phyloP scores from a whole-genome alignment of 2,113 vertebrate genomes.

The Hoplias malabaricus region DNA sequence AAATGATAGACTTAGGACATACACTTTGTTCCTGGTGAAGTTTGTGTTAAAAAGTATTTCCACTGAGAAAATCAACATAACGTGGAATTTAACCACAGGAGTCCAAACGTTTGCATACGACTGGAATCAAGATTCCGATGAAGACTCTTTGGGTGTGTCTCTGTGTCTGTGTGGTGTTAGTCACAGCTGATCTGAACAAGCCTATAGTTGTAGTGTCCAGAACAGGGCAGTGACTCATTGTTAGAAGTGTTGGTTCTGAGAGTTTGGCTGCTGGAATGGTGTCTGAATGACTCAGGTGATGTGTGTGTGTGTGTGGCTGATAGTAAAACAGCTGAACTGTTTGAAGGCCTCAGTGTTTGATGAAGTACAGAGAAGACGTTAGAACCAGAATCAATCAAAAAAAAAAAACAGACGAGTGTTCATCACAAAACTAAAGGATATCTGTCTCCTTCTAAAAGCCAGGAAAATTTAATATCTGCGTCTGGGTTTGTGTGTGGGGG shows the following conservation, averaged over 20 bases:
- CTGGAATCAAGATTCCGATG: too few relatives aligned
- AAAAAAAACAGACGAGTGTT: background rate
- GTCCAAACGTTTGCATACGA: too few relatives aligned
- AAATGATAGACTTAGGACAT: too few relatives aligned
- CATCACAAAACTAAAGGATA: background rate
- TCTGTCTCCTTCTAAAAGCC: background rate
- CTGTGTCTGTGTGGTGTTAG: background rate
- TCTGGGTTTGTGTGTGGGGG: background rate
- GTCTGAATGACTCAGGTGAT: background rate
- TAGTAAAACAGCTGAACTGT: background rate
- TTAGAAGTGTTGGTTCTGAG: background rate
- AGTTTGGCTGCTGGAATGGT: background rate
- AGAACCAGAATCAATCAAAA: background rate
- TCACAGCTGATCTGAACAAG: background rate
- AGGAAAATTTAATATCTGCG: background rate
- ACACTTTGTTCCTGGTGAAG: too few relatives aligned
- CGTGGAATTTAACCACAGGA: too few relatives aligned
- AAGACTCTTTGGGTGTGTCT: background rate
- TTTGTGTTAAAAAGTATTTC: too few relatives aligned
- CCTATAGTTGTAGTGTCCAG: background rate
- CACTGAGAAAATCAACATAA: too few relatives aligned
- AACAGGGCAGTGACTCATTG: background rate
- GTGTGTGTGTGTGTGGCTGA: background rate
- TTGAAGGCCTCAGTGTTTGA: constrained; percentile 5
- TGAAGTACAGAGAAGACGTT: constrained; percentile 33